These are phyloP conservation scores for Brachionus koreanus DNA, from an alignment of 1,140 invertebrate species.

Conservation along the genomic window DNA sequence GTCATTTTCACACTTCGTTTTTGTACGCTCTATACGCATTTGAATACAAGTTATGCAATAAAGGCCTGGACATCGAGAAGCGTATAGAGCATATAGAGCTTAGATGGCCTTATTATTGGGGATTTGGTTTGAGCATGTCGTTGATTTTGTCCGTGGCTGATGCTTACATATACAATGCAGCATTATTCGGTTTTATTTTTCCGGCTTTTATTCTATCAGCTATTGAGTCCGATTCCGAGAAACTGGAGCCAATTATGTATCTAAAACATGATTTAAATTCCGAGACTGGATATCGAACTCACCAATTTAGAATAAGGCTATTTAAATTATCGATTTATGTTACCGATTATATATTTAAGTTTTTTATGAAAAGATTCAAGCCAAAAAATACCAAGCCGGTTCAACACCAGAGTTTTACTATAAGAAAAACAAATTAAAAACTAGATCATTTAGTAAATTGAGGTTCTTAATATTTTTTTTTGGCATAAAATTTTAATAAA, in stretches of 20 bases:
- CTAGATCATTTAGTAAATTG: not conserved
- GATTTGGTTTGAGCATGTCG: slow-evolving; percentile 33
- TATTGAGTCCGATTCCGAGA: slow-evolving; percentile 36
- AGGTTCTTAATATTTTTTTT: not conserved
- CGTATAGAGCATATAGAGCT: slow-evolving; percentile 32
- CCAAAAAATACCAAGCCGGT: not conserved
- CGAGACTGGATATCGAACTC: not conserved
- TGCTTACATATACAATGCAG: slow-evolving; percentile 38
- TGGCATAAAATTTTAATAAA: not conserved
- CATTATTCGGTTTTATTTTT: slow-evolving; percentile 35
- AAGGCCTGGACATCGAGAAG: slow-evolving; percentile 20
- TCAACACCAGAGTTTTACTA: slow-evolving; percentile 14
- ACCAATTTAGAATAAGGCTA: not conserved
- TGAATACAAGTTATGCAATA: slow-evolving; percentile 43
- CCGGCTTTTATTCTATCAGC: slow-evolving; percentile 38
- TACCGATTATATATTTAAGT: slow-evolving; percentile 24
- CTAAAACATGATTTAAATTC: not conserved
- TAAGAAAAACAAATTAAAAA: slow-evolving; percentile 36
- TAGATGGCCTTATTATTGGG: slow-evolving; percentile 41
- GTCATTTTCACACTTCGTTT: slow-evolving; percentile 20
- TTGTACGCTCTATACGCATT: slow-evolving; percentile 37
- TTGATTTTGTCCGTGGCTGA: slow-evolving; percentile 16
- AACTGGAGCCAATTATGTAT: not conserved
- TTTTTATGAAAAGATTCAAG: not conserved
- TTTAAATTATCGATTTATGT: slow-evolving; percentile 41